These are phyloP conservation scores for Amblyraja radiata DNA, from an alignment of 2,797 vertebrate species.

Conservation along the genomic window DNA sequence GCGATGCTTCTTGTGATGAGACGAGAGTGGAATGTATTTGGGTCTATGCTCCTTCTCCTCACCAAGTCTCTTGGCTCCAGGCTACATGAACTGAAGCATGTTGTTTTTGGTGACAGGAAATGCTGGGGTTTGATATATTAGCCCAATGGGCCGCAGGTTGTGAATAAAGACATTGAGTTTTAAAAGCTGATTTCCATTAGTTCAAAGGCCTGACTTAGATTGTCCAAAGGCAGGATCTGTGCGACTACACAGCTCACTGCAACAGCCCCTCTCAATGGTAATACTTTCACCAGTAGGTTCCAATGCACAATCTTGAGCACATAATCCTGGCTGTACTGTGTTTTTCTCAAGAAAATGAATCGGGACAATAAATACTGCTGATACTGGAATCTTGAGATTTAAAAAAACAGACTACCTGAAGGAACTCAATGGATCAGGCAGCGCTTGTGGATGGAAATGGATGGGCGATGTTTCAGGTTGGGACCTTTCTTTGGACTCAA, in stretches of 20 bases:
- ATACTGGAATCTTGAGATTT: too few species aligned
- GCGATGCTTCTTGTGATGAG: constrained; percentile 81
- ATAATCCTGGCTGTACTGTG: background rate
- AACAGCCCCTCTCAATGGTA: background rate
- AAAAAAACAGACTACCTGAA: too few species aligned
- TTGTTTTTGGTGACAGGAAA: constrained; percentile 96
- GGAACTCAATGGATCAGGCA: too few species aligned
- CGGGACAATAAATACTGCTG: too few species aligned
- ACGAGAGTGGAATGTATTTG: constrained; percentile 86
- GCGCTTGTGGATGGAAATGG: too few species aligned
- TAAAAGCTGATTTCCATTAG: constrained; percentile 87
- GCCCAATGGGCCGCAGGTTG: constrained; percentile 89
- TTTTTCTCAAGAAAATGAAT: too few species aligned
- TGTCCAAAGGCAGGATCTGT: constrained; percentile 89
- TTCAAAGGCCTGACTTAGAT: constrained; percentile 88
- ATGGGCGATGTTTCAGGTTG: too few species aligned
- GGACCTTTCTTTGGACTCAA: too few species aligned
- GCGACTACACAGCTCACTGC: constrained; percentile 57
- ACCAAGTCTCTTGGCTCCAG: constrained; percentile 77
- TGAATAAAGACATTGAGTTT: constrained; percentile 97
- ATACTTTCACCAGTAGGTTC: background rate
- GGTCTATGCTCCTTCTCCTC: constrained; percentile 95
- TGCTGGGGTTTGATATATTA: constrained; percentile 81
- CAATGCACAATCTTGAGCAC: background rate
- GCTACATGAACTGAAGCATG: constrained; percentile 86